Evolutionary conservation across 2,113 vertebrate genomes (phyloP).

Genomic region (Rhinopithecus roxellana): DNA sequence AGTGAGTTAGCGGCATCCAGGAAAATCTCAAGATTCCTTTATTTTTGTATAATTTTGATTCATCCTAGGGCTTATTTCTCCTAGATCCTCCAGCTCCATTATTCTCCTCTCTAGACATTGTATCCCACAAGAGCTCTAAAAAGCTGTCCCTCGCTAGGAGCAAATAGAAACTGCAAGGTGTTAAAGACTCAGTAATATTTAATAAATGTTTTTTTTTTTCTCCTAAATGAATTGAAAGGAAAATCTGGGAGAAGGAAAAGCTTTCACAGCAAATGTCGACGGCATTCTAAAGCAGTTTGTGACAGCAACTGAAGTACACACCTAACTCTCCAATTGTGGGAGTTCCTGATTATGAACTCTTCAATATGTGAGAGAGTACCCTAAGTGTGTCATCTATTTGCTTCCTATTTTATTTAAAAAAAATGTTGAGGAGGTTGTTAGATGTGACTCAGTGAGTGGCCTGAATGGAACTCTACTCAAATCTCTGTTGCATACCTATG

Average conservation of each 20-base stretch:
- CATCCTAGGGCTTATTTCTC: neutral
- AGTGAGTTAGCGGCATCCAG: neutral
- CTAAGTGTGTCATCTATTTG: neutral
- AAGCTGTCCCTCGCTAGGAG: neutral
- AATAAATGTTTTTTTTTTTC: neutral
- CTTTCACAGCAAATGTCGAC: neutral
- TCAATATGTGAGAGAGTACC: neutral
- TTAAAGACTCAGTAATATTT: neutral
- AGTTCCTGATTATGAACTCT: neutral
- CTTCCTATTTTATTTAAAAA: neutral
- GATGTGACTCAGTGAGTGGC: neutral
- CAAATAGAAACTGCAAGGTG: neutral
- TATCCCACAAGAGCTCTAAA: neutral
- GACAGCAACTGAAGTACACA: neutral
- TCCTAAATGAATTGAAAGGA: neutral
- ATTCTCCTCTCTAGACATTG: neutral
- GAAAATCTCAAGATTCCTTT: neutral
- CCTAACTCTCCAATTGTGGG: neutral
- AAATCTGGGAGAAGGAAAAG: neutral
- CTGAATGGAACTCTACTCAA: neutral
- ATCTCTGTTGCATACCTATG: neutral
- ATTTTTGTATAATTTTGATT: slow-evolving; percentile 4
- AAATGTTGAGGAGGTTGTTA: neutral
- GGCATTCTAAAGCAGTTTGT: neutral
- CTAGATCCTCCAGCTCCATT: neutral